Evolutionary conservation across 2,888 invertebrate species (phyloP), one percentile per base, ranked within the genome.

Genomic region (Bellardia pandia): DNA sequence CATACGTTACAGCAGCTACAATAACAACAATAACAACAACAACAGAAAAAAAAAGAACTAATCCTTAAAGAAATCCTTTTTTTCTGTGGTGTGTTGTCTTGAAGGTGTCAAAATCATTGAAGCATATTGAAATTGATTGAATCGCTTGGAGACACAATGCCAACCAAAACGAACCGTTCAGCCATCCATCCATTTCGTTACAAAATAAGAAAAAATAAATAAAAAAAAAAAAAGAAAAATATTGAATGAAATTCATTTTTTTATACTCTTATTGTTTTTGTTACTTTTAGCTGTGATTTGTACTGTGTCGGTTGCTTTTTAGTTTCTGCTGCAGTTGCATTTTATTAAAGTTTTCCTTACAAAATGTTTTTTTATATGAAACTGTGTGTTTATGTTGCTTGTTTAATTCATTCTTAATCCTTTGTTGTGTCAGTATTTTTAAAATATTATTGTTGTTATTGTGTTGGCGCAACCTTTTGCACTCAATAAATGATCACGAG

Each of bases 101-200:
- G 88, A 85, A 90, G 90, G 90, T 91, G 90, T 91, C 91, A 91
- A 90, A 91, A 89, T 90, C 91, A 90, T 85, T 90, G 91, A 90
- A 90, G 90, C 91, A 89, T 90, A 90, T 90, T 89, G 88, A 88
- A 90, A 90, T 90, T 90, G 91, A 91, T 91, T 91, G 90, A 90
- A 89, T 82, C 87, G 81, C 87, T 87, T 87, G 85, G 78, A 56
- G 85, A 87, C 87, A 87, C 87, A 85, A 85, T 81, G 78, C 75
- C 76, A 66, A 86, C 80, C 48, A 58, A 69, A 69, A 62, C 69
- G 42, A 77, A 62, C 58, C 23, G n/a, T 45, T 51, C 62, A 68
- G 56, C 16, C 53, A 66, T 58, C 69, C 16, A 16, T 51, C 13
- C n/a, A 68, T 64, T 30, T 51, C 3, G 13, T 64, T 33, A 9